These are phyloP conservation scores for Prochilodus magdalenae DNA, from an alignment of 2,113 vertebrate species.

Conservation along the genomic window DNA sequence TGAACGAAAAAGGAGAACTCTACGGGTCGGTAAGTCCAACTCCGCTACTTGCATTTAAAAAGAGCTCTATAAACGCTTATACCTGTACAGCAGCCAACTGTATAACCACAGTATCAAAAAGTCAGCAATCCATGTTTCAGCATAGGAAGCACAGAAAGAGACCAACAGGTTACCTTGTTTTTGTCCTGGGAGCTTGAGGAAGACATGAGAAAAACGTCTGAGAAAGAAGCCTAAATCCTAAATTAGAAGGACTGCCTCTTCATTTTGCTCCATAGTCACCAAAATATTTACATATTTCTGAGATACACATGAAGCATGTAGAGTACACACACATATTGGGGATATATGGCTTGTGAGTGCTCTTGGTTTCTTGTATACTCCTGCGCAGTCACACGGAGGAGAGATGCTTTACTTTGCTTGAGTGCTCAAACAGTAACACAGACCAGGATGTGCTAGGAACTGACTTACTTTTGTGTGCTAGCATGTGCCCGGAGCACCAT, in stretches of 20 bases:
- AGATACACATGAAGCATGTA: constrained; percentile 59
- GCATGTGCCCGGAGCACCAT: constrained; percentile 46
- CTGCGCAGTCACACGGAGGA: constrained; percentile 22
- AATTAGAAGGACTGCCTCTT: constrained; percentile 56
- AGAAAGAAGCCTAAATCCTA: constrained; percentile 42
- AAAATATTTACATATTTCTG: constrained; percentile 78
- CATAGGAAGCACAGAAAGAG: not conserved
- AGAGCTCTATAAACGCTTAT: constrained; percentile 9
- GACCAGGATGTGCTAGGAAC: constrained; percentile 27
- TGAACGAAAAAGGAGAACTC: constrained; percentile 98
- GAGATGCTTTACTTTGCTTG: constrained; percentile 27
- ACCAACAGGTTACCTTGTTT: constrained; percentile 43
- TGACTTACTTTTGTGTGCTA: constrained; percentile 28
- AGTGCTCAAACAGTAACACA: constrained; percentile 38
- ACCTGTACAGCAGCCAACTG: not conserved
- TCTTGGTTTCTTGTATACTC: constrained; percentile 45
- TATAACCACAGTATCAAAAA: constrained; percentile 24
- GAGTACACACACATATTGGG: constrained; percentile 48
- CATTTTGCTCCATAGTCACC: constrained; percentile 61
- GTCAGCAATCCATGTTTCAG: constrained; percentile 28
- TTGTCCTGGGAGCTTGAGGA: constrained; percentile 31
- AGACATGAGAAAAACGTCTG: constrained; percentile 34
- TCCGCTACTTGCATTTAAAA: not conserved
- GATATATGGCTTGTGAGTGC: constrained; percentile 47
- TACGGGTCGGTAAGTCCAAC: constrained; percentile 95